Evolutionary conservation across 2,797 vertebrate genomes (phyloP), one percentile per base, ranked within the genome.

Genomic region (Coendou prehensilis): DNA sequence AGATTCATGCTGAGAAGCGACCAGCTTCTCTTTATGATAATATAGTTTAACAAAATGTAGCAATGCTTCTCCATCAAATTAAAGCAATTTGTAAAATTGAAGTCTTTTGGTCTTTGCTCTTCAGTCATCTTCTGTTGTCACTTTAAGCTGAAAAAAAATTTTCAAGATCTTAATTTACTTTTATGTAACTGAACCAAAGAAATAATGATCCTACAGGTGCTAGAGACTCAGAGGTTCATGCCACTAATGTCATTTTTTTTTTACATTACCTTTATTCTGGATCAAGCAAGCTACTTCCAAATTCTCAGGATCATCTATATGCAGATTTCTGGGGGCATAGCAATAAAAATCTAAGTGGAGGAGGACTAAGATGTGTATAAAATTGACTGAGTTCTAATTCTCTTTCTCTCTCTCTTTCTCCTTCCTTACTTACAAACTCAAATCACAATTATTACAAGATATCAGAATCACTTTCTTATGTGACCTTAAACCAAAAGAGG

Each of bases 61-160:
- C 95, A 97, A 98, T 98, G 93, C 95, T 98, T 98, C 97, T 98
- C 96, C 96, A 98, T 98, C 97, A 98, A 98, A 98, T 98, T 98
- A 98, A 98, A 98, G 97, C 95, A 98, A 98, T 98, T 98, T 98
- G 96, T 96, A 98, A 98, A 98, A 98, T 94, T 98, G 97, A 98
- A 98, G 95, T 98, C 97, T 98, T 98, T 95, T 93, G 97, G 96
- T 98, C 97, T 97, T 96, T 95, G 94, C 96, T 98, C 97, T 98
- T 98, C 98, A 98, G 98, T 98, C 97, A 98, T 98, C 52, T 95
- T 98, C 91, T 84, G 97, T 98, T 98, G 96, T 98, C 98, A 57
- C 52, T 82, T 50, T 85, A 93, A 94, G 83, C 92, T 94, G 41
- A 88, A 97, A 97, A 98, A 97, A 93, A 95, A 18, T 59, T 91